Evolutionary conservation across 1,140 invertebrate species (phyloP).

Genomic region (Lasioglossum baleicum): DNA sequence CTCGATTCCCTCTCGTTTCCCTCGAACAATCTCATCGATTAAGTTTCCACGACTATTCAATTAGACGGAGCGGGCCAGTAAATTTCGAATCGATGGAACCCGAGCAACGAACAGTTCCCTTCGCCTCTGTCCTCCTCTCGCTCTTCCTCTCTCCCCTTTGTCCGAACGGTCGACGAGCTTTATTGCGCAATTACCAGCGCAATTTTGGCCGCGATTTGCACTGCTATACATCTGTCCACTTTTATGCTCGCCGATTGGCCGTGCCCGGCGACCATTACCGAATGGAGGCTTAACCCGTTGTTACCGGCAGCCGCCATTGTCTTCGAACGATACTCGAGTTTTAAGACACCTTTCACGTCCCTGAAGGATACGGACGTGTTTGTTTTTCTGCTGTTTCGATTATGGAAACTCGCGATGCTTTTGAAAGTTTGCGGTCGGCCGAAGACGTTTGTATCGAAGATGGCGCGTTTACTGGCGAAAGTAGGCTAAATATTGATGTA

Average conservation of each 20-base stretch:
- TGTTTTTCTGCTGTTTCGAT: not conserved
- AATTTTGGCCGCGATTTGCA: constrained; percentile 72
- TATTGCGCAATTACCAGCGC: constrained; percentile 77
- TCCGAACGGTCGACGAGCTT: constrained; percentile 58
- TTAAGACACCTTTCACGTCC: not conserved
- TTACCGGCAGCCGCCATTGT: constrained; percentile 11
- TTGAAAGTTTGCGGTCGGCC: too few species aligned
- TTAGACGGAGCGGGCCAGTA: not conserved
- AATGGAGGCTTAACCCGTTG: constrained; percentile 1
- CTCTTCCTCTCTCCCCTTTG: too few species aligned
- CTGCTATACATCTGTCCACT: constrained; percentile 41
- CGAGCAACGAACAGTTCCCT: not conserved
- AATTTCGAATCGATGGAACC: not conserved
- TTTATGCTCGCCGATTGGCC: constrained; percentile 26
- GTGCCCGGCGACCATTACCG: not conserved
- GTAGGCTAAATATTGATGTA: too few species aligned
- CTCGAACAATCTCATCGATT: not conserved
- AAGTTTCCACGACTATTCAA: constrained; percentile 20
- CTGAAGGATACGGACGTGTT: not conserved
- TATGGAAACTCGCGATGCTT: not conserved
- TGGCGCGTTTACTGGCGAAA: too few species aligned
- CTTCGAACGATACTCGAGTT: not conserved
- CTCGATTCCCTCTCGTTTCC: not conserved
- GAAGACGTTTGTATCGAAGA: not conserved
- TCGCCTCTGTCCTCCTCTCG: not conserved